Evolutionary conservation across 2,888 invertebrate genomes (phyloP).

Genomic region (Pterostichus niger): DNA sequence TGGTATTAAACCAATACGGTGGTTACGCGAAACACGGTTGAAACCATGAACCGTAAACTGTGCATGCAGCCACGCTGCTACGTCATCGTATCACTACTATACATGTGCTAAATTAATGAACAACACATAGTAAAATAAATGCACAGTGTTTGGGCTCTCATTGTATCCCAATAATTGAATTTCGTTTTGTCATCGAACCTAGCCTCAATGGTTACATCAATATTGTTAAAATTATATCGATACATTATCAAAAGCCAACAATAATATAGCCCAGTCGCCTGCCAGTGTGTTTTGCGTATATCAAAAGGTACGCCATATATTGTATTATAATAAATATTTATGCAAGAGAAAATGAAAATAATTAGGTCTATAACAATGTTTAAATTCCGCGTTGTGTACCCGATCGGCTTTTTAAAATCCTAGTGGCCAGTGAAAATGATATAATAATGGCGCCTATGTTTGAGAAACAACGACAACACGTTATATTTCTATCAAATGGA

Average conservation of each 20-base stretch:
- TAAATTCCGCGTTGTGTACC: constrained; percentile 47
- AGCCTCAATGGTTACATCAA: constrained; percentile 66
- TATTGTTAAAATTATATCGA: constrained; percentile 67
- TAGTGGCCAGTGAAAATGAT: constrained; percentile 46
- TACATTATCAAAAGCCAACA: constrained; percentile 67
- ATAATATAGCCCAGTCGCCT: constrained; percentile 57
- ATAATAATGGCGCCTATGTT: constrained; percentile 53
- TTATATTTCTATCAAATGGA: constrained; percentile 34
- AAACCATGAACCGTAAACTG: constrained; percentile 45
- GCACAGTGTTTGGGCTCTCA: constrained; percentile 64
- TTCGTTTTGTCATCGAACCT: constrained; percentile 63
- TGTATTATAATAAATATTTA: constrained; percentile 67
- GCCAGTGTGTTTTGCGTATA: constrained; percentile 32
- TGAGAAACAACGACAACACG: constrained; percentile 33
- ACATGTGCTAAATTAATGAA: constrained; percentile 66
- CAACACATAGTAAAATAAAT: constrained; percentile 65
- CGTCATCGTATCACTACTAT: constrained; percentile 41
- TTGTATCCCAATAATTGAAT: constrained; percentile 67
- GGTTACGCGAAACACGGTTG: background rate
- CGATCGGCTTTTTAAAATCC: constrained; percentile 58
- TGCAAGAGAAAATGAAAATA: constrained; percentile 65
- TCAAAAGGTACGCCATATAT: constrained; percentile 54
- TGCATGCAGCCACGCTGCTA: constrained; percentile 26
- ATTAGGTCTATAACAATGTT: constrained; percentile 67
- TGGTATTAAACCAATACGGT: constrained; percentile 23